Percentiles rank a stretch among this genome's conserved stretches.
phyloP scores from a whole-genome alignment of 2,113 vertebrate species.

The Chaetodon auriga region DNA sequence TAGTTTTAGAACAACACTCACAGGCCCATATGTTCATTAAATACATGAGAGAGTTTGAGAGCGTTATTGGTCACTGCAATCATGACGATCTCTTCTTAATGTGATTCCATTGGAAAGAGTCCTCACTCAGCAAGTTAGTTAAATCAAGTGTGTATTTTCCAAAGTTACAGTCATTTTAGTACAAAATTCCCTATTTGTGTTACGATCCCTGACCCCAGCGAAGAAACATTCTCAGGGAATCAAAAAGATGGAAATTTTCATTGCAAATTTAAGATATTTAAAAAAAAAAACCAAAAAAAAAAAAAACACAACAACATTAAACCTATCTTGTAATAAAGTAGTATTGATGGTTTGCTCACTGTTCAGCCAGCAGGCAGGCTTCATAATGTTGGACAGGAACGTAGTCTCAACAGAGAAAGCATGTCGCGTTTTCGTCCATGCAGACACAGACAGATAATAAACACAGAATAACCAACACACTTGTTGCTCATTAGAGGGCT shows the following conservation, averaged over 20 bases:
- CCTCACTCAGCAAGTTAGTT: not conserved
- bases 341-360: not conserved
- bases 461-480: conserved; percentile 29
- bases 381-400: not conserved
- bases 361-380: not conserved
- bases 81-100: not conserved
- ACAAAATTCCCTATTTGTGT: not conserved
- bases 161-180: not conserved
- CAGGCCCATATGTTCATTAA: conserved; percentile 1
- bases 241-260: not conserved
- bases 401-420: conserved; percentile 12
- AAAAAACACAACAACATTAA: too few relatives aligned
- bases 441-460: conserved; percentile 53
- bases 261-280: too few relatives aligned
- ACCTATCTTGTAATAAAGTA: not conserved
- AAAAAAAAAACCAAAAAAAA: too few relatives aligned
- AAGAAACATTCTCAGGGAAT: not conserved
- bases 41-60: conserved; percentile 10
- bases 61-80: conserved; percentile 7
- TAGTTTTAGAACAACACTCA: not conserved
- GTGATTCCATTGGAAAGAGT: not conserved
- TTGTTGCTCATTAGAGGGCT: conserved; percentile 60
- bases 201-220: not conserved
- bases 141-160: not conserved
- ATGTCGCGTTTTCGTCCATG: not conserved